phyloP scores from a whole-genome alignment of 1,140 invertebrate species.

The Choristoneura fumiferana region DNA sequence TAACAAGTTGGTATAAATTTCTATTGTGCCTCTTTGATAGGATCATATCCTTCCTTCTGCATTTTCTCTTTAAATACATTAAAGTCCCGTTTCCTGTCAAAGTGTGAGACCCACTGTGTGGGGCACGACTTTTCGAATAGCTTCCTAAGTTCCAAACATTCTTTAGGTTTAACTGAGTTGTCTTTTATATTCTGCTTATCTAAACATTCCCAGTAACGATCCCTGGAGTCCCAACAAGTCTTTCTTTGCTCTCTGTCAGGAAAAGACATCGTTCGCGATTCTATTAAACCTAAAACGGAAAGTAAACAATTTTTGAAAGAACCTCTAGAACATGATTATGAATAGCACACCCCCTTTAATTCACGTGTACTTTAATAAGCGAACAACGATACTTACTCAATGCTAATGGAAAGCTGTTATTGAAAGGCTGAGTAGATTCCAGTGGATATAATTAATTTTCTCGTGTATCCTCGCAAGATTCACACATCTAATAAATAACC shows the following conservation, averaged over 20 bases:
- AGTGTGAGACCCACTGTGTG: conserved; percentile 95
- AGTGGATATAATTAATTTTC: too few species aligned
- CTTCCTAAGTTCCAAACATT: conserved; percentile 86
- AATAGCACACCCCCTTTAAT: too few species aligned
- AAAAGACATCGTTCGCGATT: conserved; percentile 85
- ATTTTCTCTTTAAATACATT: conserved; percentile 93
- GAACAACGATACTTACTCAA: too few species aligned
- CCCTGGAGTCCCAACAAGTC: conserved; percentile 90
- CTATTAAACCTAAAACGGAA: conserved; percentile 46
- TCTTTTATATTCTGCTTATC: conserved; percentile 81
- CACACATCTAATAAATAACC: too few species aligned
- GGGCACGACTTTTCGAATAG: conserved; percentile 91
- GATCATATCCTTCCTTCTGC: conserved; percentile 91
- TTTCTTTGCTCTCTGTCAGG: conserved; percentile 89
- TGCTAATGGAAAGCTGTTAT: too few species aligned
- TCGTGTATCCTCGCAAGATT: too few species aligned
- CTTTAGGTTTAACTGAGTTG: conserved; percentile 68
- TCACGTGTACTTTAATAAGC: too few species aligned
- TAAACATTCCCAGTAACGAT: conserved; percentile 94
- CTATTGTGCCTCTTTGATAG: conserved; percentile 71
- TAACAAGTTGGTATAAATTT: conserved; percentile 31
- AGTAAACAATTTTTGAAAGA: conserved; percentile 20
- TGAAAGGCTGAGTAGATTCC: too few species aligned
- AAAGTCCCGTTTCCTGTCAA: conserved; percentile 93
- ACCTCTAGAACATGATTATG: too few species aligned